phyloP scores from a whole-genome alignment of 2,888 invertebrate genomes.

The Sinelater perroti region DNA sequence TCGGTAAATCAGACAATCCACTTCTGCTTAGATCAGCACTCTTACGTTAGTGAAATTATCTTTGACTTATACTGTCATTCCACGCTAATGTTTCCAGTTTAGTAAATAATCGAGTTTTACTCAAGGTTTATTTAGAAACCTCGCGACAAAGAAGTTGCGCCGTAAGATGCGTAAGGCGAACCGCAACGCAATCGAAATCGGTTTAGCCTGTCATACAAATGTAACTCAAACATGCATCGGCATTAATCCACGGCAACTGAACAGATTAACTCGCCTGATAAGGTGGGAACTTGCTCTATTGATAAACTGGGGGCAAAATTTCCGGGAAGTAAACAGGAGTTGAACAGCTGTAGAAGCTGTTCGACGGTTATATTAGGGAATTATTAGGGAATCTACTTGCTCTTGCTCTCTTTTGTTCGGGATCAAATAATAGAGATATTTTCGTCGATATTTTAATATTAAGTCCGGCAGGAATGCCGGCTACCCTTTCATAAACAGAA shows the following conservation, averaged over 20 bases:
- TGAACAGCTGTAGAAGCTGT: conserved; percentile 34
- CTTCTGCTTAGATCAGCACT: no score
- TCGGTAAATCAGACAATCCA: no score
- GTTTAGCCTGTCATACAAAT: no score
- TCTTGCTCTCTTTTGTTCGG: conserved; percentile 43
- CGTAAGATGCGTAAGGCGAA: no score
- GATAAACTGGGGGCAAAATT: conserved; percentile 20
- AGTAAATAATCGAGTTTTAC: no score
- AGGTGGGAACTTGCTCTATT: conserved; percentile 17
- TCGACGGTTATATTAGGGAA: conserved; percentile 46
- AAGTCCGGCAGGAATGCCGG: conserved; percentile 41
- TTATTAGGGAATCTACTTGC: conserved; percentile 45
- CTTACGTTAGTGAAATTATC: no score
- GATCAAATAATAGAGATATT: conserved; percentile 46
- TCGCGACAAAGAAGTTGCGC: no score
- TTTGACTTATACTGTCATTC: no score
- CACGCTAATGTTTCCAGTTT: no score
- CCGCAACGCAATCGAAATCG: no score
- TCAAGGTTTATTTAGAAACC: no score
- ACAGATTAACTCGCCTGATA: conserved; percentile 18
- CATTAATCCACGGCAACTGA: conserved; percentile 14
- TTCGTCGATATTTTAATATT: conserved; percentile 48
- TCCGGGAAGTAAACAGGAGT: conserved; percentile 32
- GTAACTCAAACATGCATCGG: conserved; percentile 19
- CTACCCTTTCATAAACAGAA: conserved; percentile 43